These are phyloP conservation scores for Stigmatopora argus DNA, from an alignment of 2,113 vertebrate genomes.

Conservation along the genomic window DNA sequence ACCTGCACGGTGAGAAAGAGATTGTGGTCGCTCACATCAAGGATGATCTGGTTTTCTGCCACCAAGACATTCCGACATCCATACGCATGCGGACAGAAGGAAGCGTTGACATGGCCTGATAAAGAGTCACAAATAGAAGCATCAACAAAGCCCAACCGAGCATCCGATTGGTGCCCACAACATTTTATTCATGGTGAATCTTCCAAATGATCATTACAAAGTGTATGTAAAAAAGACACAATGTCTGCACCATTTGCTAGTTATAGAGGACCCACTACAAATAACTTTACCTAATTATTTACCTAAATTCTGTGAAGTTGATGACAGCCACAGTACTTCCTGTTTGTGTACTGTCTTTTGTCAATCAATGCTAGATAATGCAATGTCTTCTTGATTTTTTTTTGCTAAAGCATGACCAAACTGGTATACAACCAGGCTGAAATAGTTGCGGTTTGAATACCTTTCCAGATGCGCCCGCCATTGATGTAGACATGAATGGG, in stretches of 20 bases:
- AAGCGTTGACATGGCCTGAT: conserved; percentile 80
- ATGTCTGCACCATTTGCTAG: too few species aligned
- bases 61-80: conserved; percentile 85
- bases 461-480: conserved; percentile 86
- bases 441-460: conserved; percentile 49
- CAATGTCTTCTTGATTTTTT: too few species aligned
- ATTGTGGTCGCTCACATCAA: conserved; percentile 85
- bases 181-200: neutral
- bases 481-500: conserved; percentile 80
- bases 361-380: too few species aligned
- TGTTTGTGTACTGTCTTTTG: too few species aligned
- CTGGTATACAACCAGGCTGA: too few species aligned
- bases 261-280: too few species aligned
- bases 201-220: neutral
- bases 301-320: too few species aligned
- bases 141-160: neutral
- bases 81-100: conserved; percentile 87
- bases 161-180: neutral
- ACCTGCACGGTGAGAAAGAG: conserved; percentile 82
- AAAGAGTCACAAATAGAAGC: neutral
- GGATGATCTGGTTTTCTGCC: conserved; percentile 78
- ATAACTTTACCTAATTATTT: too few species aligned
- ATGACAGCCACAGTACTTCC: too few species aligned
- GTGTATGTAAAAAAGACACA: neutral
- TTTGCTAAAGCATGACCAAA: too few species aligned